These are phyloP conservation scores for Mormyrops attenuatus DNA, from an alignment of 2,797 vertebrate genomes.

Conservation along the genomic window DNA sequence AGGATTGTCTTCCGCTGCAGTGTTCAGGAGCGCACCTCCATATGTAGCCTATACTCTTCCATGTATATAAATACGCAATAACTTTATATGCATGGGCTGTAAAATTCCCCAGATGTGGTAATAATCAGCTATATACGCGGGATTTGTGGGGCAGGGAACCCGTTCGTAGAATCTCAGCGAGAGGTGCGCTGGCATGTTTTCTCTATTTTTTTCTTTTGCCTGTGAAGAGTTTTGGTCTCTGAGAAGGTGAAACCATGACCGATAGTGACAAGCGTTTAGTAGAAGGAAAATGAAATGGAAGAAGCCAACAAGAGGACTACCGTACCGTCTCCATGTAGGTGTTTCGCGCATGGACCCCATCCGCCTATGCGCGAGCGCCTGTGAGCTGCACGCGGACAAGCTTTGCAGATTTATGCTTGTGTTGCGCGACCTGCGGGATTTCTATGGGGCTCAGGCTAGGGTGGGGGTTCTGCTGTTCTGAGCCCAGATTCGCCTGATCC, in stretches of 20 bases:
- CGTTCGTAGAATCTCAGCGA: background rate
- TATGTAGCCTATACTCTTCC: background rate
- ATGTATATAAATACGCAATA: background rate
- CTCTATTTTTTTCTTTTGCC: background rate
- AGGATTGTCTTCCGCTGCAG: background rate
- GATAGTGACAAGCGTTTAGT: background rate
- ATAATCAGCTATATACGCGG: background rate
- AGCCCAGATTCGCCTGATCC: conserved; percentile 27
- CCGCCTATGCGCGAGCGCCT: background rate
- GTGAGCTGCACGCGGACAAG: conserved; percentile 33
- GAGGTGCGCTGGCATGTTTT: background rate
- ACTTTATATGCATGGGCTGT: background rate
- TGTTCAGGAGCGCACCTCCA: background rate
- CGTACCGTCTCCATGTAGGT: background rate
- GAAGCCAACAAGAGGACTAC: background rate
- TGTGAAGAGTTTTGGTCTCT: background rate
- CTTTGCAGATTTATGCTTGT: conserved; percentile 34
- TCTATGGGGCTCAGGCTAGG: background rate
- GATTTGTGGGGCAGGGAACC: background rate
- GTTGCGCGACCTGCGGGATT: conserved; percentile 16
- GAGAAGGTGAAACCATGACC: background rate
- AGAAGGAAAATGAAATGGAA: background rate
- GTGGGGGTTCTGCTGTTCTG: conserved; percentile 13
- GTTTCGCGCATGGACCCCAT: background rate
- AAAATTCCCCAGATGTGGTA: background rate